A percentile compares a stretch with the other conserved stretches of the same genome.
Conservation (phyloP, 2,113 vertebrate genomes). For the Stegastes partitus region DNA sequence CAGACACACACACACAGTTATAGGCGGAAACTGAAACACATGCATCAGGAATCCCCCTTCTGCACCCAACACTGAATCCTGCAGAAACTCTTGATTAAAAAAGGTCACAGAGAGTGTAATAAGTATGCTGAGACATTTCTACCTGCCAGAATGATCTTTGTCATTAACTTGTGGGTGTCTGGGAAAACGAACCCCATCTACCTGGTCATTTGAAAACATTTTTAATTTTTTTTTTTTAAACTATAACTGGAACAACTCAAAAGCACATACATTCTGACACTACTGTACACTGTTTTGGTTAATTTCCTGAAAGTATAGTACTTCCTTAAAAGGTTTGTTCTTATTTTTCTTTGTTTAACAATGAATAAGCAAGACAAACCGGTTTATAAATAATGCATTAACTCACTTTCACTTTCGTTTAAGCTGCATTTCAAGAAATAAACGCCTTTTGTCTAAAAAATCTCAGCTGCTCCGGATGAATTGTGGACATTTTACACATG, state of each 20-base stretch:
- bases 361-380: not conserved
- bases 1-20: not conserved
- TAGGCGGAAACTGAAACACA: not conserved
- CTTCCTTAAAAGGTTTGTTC: constrained; percentile 10
- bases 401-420: constrained; percentile 26
- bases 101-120: no score
- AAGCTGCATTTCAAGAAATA: not conserved
- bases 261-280: not conserved
- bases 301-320: not conserved
- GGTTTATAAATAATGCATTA: not conserved
- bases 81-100: not conserved
- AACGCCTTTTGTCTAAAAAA: not conserved
- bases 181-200: no score
- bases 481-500: not conserved
- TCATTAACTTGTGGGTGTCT: no score
- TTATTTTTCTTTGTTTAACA: not conserved
- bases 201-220: no score
- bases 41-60: not conserved
- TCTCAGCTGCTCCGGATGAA: not conserved
- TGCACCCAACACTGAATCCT: not conserved
- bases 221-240: no score
- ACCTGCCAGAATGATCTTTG: no score
- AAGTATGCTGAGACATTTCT: no score
- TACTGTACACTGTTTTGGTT: not conserved
- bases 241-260: no score